Evolutionary conservation across 2,888 invertebrate species (phyloP), one percentile per base, ranked within the genome.

Genomic region (Neoaliturus tenellus): DNA sequence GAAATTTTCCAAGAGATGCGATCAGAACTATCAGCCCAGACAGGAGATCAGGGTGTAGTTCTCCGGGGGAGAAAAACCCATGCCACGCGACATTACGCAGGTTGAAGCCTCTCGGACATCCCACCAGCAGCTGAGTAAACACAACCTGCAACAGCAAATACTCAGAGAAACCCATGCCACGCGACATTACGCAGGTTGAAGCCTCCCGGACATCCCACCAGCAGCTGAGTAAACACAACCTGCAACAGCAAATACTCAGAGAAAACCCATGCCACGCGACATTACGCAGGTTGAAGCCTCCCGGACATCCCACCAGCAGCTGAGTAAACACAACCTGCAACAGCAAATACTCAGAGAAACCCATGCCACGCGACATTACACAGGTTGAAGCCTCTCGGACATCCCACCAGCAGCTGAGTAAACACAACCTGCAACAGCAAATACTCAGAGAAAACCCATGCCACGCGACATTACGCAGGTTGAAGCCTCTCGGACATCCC

Each of bases 241-340:
- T 90, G 84, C 35, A 88, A 87, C 48, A 48, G 17, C 12, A 48
- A 83, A 80, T 6, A 62, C 55, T n/a, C n/a, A n/a, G n/a, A n/a
- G n/a, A n/a, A n/a, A 93, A 93, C 5, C 93, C 93, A 89, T 93
- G 93, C 93, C 93, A 93, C 0, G 89, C 89, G 39, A 93, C 88
- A 88, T 93, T 93, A 23, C 93, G 89, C 14, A 93, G 85, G 88
- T 93, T 93, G 10, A 92, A 88, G 0, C 91, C 91, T 83, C 89
- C 88, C 6, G 92, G 92, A 31, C 92, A 91, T 2, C 93, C 93
- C 85, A 92, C 88, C 17, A 92, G 62, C 35, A 92, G 85, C 88
- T 90, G 90, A 14, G 92, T 86, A n/a, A 92, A 88, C 12, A 89
- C 86, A 55, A 90, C 87, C 90, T 90, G 84, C 35, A 88, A 87